Evolutionary conservation across 37 sponge, comb jelly and placozoan genomes (phyloP), one percentile per base, ranked within the genome.

Genomic region (Theonella swinhoei): DNA sequence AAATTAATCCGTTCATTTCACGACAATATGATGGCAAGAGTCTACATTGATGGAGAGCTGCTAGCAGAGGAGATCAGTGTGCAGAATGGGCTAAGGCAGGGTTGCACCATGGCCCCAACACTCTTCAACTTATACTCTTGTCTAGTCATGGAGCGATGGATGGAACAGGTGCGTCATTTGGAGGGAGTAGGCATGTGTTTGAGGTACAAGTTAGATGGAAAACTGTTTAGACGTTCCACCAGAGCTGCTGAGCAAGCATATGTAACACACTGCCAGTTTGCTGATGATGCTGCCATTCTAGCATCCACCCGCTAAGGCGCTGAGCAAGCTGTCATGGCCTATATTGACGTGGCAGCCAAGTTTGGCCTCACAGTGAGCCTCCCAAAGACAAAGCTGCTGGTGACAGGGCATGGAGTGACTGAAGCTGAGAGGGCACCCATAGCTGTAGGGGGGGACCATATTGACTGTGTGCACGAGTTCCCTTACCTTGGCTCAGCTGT

Each of bases 81-180:
- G 8, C 58, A 76, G 35, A 76, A 76, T 76, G 77, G 67, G 2
- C 75, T 84, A 31, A 75, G 85, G 36, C 85, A 84, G 28, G 84
- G 84, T 64, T 83, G 84, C 67, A 64, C 36, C 59, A 65, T 84
- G 74, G 72, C 81, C 28, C 83, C 83, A 24, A 30, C 32, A 17
- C 75, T 42, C 26, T 3, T 74, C 47, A 74, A 40, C 58, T 25
- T 40, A 7, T 41, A 74, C 31, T 58, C 76, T 47, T 75, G 60
- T 75, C 30, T 75, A 4, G 22, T 75, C 5, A 60, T 31, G 28
- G 29, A 75, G 32, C 54, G 61, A 4, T 75, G 61, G 60, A 17
- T 75, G 61, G 76, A 75, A 24, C 8, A 36, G 36, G 78, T 77
- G 7, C 37, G 25, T 25, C 3, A 31, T 5, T 33, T 62, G 35